phyloP scores from a whole-genome alignment of 2,888 invertebrate species.

The Colostygia pectinataria region DNA sequence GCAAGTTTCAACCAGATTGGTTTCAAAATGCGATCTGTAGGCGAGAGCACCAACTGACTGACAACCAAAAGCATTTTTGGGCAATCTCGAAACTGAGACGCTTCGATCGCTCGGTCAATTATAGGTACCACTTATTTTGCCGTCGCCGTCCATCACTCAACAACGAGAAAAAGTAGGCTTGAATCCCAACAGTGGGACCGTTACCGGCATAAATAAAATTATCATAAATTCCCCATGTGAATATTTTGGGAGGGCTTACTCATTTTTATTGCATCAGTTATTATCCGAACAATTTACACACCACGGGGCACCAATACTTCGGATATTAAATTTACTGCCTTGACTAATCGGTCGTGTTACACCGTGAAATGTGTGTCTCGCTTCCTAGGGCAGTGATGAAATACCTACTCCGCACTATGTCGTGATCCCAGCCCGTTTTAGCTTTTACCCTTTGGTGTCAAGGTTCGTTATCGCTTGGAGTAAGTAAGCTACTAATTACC shows the following conservation, averaged over 20 bases:
- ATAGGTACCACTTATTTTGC: too few relatives aligned
- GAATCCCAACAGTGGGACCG: background rate
- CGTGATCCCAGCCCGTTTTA: constrained; percentile 28
- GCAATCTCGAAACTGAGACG: too few relatives aligned
- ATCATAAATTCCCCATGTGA: constrained; percentile 3
- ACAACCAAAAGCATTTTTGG: too few relatives aligned
- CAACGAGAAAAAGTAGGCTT: background rate
- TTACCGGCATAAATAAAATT: constrained; percentile 3
- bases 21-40: too few relatives aligned
- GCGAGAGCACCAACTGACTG: too few relatives aligned
- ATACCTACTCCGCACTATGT: constrained; percentile 17
- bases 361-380: constrained; percentile 50
- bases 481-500: constrained; percentile 27
- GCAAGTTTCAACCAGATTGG: too few relatives aligned
- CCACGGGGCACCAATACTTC: constrained; percentile 46
- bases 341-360: constrained; percentile 53
- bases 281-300: constrained; percentile 29
- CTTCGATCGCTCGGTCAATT: too few relatives aligned
- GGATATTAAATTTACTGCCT: constrained; percentile 59
- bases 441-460: constrained; percentile 29
- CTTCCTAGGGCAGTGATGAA: constrained; percentile 41
- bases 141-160: too few relatives aligned
- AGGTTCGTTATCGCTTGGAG: constrained; percentile 29
- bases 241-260: constrained; percentile 13
- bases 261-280: constrained; percentile 15